Base-by-base conservation (phyloP, 2,888 invertebrate species). In the Drosophila gaucha region DNA sequence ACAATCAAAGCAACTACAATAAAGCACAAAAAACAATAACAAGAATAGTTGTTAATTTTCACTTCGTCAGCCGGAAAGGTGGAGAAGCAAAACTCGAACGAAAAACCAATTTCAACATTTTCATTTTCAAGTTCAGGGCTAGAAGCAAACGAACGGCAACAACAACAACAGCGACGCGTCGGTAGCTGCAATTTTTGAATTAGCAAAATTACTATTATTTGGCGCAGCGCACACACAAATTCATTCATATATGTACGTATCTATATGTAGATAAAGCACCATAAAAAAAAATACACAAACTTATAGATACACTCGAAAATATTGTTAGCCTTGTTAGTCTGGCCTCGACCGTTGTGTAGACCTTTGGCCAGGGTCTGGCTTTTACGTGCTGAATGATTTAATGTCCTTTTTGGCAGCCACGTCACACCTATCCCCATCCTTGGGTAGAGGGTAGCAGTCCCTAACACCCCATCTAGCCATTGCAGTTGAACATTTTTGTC, bases 151-250 rank as follows among this genome's bases (percentile, higher is more conserved):
- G 47, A 49, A 49, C 38, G 18, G 28, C 41, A 41, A 14, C 14
- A 57, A 50, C 43, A 57, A 35, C 57, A 60, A 62, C 46, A 63
- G 39, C 52, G 56, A 55, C 60, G 75, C 67, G 85, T 68, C 63
- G 62, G 82, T 73, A 65, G 73, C 86, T 71, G 75, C 84, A 88
- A 88, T 84, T 83, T 88, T 73, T 73, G 84, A 79, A 86, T 84
- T 88, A 88, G 86, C 86, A 72, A 84, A 84, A 88, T 84, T 83
- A 84, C 88, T 86, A 86, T 75, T 83, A 88, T 88, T 88, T 85
- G 85, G 87, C 82, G 85, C 87, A 83, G 66, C 68, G 58, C 47
- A 64, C 30, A 64, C 54, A 70, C 10, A 76, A 46, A 65, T 52
- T 71, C 44, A 56, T 30, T 41, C 35, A 51, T 18, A 52, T 24